Evolutionary conservation across 37 sponge, comb jelly and placozoan species (phyloP).

Genomic region (Cliona cf. orientalis): DNA sequence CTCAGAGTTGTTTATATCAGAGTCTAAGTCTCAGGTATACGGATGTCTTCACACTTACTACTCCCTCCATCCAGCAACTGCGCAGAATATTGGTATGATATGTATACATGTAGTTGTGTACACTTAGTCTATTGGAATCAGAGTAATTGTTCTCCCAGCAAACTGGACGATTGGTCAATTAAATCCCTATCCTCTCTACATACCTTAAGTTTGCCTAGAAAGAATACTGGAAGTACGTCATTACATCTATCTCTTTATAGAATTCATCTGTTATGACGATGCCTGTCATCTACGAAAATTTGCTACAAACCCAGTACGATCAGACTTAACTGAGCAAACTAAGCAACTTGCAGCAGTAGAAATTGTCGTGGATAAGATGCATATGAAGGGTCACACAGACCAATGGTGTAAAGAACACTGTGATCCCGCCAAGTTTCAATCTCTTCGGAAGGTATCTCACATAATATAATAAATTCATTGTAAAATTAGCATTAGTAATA

Average conservation of each 20-base stretch:
- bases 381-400: conserved; percentile 17
- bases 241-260: not conserved
- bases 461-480: not conserved
- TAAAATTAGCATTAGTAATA: not conserved
- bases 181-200: no score
- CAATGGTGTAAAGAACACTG: conserved; percentile 32
- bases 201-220: no score
- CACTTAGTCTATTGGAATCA: no score
- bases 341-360: conserved; percentile 14
- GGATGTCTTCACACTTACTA: conserved; percentile 18
- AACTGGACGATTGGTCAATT: no score
- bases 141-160: no score
- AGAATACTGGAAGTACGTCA: no score
- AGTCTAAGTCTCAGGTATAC: conserved; percentile 36
- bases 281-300: conserved; percentile 16
- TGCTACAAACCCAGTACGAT: not conserved
- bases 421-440: conserved; percentile 4
- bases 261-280: conserved; percentile 22
- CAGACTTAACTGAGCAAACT: not conserved
- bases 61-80: not conserved
- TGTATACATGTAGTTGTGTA: not conserved
- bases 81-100: not conserved
- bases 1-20: conserved; percentile 14
- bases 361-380: conserved; percentile 45
- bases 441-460: not conserved